A percentile compares a stretch with the other conserved stretches of the same genome.
These are phyloP conservation scores for Hyles euphorbiae DNA, from an alignment of 1,140 invertebrate species.

Conservation along the genomic window DNA sequence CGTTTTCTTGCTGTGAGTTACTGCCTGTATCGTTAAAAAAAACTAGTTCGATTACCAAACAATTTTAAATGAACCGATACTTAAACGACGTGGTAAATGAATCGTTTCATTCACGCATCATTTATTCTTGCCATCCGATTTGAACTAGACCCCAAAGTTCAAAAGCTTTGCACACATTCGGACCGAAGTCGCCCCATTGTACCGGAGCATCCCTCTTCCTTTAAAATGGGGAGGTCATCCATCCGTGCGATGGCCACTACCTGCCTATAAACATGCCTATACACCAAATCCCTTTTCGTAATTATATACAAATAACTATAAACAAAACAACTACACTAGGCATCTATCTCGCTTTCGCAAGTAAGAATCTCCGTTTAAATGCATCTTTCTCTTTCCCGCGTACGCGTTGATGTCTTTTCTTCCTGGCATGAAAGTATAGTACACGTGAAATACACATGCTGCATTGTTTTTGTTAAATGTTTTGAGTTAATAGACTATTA, in stretches of 20 bases:
- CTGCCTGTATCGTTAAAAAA: not conserved
- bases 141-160: constrained; percentile 46
- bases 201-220: constrained; percentile 50
- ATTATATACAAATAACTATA: constrained; percentile 53
- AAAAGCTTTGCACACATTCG: constrained; percentile 37
- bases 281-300: constrained; percentile 60
- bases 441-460: constrained; percentile 20
- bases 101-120: constrained; percentile 46
- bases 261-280: constrained; percentile 53
- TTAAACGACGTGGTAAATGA: constrained; percentile 21
- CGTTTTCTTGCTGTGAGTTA: not conserved
- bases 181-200: constrained; percentile 45
- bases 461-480: not conserved
- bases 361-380: constrained; percentile 20
- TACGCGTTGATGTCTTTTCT: constrained; percentile 68
- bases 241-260: constrained; percentile 60
- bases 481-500: not conserved
- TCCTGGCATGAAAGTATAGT: constrained; percentile 24
- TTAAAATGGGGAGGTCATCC: constrained; percentile 58
- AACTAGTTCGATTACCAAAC: constrained; percentile 3
- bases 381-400: constrained; percentile 38
- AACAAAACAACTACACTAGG: constrained; percentile 47
- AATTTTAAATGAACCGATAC: constrained; percentile 7
- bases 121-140: constrained; percentile 51
- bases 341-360: constrained; percentile 40